Percentiles rank a stretch among this genome's conserved stretches.
phyloP scores from a whole-genome alignment of 2,888 invertebrate species.

The Drosophila cracens region DNA sequence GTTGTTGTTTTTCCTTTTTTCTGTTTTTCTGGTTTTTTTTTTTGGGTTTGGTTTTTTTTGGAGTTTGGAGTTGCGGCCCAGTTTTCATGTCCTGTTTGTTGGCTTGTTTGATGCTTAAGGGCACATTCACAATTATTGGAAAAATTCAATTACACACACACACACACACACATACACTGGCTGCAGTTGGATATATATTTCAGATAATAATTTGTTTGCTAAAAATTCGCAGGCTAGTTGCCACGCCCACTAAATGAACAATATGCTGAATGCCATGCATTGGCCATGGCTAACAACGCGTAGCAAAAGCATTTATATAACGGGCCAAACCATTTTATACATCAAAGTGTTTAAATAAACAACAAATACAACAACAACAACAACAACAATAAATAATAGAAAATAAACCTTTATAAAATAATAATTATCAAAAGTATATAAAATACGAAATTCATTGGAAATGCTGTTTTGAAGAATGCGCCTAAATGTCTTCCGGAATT shows the following conservation, averaged over 20 bases:
- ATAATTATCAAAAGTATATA: not conserved
- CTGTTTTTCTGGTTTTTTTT: constrained; percentile 1
- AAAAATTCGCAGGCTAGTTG: constrained; percentile 39
- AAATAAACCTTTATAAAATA: constrained; percentile 4
- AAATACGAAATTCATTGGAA: constrained; percentile 47
- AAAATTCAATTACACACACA: constrained; percentile 20
- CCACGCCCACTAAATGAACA: constrained; percentile 59
- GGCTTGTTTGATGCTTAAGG: constrained; percentile 52
- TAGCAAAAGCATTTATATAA: constrained; percentile 75
- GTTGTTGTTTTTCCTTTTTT: constrained; percentile 1
- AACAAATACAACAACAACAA: constrained; percentile 18
- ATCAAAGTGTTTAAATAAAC: constrained; percentile 76
- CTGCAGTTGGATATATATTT: not conserved
- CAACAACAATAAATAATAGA: not conserved
- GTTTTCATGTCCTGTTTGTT: constrained; percentile 41
- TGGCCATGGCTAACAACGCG: constrained; percentile 75
- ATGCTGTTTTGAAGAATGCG: constrained; percentile 65
- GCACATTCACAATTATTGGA: constrained; percentile 59
- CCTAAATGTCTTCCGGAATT: constrained; percentile 84
- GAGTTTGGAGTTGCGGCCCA: constrained; percentile 43
- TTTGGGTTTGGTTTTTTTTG: constrained; percentile 5
- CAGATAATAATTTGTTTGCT: constrained; percentile 22
- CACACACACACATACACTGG: constrained; percentile 7
- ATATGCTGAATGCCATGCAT: constrained; percentile 76
- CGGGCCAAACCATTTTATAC: constrained; percentile 76